Evolutionary conservation across 2,113 vertebrate species (phyloP).

Genomic region (Tinamus guttatus): DNA sequence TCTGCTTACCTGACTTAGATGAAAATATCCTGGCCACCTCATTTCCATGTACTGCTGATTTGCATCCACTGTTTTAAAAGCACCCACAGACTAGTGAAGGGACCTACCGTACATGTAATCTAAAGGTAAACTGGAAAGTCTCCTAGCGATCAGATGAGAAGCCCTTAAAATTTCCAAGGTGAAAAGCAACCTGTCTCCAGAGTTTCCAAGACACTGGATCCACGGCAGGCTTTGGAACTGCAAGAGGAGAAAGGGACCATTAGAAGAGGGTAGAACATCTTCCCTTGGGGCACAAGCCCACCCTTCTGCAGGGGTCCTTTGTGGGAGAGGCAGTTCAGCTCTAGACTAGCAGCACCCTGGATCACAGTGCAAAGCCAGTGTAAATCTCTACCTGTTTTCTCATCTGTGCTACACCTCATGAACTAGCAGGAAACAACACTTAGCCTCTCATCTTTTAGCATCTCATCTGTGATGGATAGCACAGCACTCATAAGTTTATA

Average conservation of each 20-base stretch:
- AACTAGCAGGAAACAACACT: background rate
- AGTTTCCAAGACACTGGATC: background rate
- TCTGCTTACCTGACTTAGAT: background rate
- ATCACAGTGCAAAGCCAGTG: background rate
- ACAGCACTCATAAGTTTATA: background rate
- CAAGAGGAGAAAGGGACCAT: background rate
- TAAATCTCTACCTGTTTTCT: background rate
- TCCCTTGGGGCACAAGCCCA: background rate
- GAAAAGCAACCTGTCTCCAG: background rate
- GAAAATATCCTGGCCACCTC: background rate
- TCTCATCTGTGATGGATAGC: background rate
- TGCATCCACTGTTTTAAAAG: background rate
- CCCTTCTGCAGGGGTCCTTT: rapidly evolving
- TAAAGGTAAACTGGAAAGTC: background rate
- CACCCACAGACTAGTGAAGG: background rate
- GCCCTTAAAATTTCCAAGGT: background rate
- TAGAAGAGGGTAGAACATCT: background rate
- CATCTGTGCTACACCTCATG: background rate
- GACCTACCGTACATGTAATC: background rate
- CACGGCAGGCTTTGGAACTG: background rate
- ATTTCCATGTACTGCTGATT: background rate
- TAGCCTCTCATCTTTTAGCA: background rate
- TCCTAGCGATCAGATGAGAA: background rate
- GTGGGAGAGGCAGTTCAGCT: background rate
- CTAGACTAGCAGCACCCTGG: background rate